phyloP scores from a whole-genome alignment of 2,797 vertebrate genomes.

The Notolepis coatsorum region DNA sequence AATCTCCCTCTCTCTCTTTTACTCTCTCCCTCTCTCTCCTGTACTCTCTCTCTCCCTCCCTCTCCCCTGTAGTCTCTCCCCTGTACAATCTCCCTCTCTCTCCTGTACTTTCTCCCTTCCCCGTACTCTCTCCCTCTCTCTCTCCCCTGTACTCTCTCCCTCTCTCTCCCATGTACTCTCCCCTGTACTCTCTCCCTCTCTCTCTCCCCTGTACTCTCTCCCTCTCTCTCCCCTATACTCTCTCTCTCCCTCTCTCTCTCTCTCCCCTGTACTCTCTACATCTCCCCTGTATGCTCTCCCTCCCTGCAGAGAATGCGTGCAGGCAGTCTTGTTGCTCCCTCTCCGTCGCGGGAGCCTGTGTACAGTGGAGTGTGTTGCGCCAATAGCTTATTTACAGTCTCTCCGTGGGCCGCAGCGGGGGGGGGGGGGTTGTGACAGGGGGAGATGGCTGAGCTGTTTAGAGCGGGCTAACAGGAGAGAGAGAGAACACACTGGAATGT shows the following conservation, averaged over 20 bases:
- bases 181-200: not conserved
- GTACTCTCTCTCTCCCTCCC: not conserved
- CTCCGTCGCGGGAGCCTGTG: slow-evolving; percentile 31
- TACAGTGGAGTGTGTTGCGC: slow-evolving; percentile 47
- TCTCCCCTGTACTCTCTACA: slow-evolving; percentile 15
- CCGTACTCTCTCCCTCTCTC: too few relatives aligned
- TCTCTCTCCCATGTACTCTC: not conserved
- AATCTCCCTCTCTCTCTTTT: slow-evolving; percentile 21
- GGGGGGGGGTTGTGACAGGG: slow-evolving; percentile 25
- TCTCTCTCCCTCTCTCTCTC: not conserved
- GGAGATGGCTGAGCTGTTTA: slow-evolving; percentile 47
- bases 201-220: not conserved
- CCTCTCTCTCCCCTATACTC: not conserved
- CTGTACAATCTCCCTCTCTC: not conserved
- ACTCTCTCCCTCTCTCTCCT: not conserved
- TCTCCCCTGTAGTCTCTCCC: not conserved
- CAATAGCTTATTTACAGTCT: slow-evolving; percentile 61
- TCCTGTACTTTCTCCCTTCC: not conserved
- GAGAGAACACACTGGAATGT: slow-evolving; percentile 41
- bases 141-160: too few relatives aligned
- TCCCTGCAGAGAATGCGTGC: slow-evolving; percentile 28
- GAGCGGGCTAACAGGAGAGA: slow-evolving; percentile 41
- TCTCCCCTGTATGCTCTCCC: slow-evolving; percentile 27
- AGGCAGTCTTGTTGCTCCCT: slow-evolving; percentile 44
- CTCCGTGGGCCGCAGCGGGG: slow-evolving; percentile 41